Base-by-base conservation (phyloP, 2,888 invertebrate genomes). In the Plebejus argus region DNA sequence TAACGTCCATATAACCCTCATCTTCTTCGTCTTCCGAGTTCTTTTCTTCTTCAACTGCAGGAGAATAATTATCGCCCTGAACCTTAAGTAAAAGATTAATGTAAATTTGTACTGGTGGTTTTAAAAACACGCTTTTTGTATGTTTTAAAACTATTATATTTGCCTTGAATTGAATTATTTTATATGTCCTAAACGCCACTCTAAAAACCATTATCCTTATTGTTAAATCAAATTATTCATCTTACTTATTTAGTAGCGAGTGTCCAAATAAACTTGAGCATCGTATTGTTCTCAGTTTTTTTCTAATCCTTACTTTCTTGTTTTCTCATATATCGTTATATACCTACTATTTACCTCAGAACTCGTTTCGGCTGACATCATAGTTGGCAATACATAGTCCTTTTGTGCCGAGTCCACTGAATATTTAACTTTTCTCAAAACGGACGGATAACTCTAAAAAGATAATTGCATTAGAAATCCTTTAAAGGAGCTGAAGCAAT, bases 361-460 rank as follows among this genome's bases (percentile, higher is more conserved):
- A 80, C 89, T 90, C 23, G 81, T 83, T 78, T 83, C 85, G 66
- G 85, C 88, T 3, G 89, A 85, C 76, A 87, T 83, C 72, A 91
- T 84, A 5, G 91, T 92, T 23, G 94, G 93, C 72, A 94, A 82
- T 5, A 94, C 93, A 76, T 93, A 94, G 82, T 94, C 94, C 82
- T 91, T 93, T 0, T 86, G 85, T 12, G 93, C 89, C 10, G 88
- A 84, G 78, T 89, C 86, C 15, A 93, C 90, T 0, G 91, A 91
- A 74, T 86, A 83, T 79, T 84, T 87, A 0, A 95, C 93, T 88
- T 93, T 94, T 79, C 84, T 87, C 76, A 92, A 83, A 70, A 94
- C 92, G 0, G 90, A 86, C 18, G 94, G 94, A 82, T 93, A 94
- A 81, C 93, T 93, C 94, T 94, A 84, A 78, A 89, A 89, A 77